Percentiles rank a stretch among this genome's conserved stretches.
phyloP scores from a whole-genome alignment of 2,797 vertebrate species.

The Sebastes steindachneri region DNA sequence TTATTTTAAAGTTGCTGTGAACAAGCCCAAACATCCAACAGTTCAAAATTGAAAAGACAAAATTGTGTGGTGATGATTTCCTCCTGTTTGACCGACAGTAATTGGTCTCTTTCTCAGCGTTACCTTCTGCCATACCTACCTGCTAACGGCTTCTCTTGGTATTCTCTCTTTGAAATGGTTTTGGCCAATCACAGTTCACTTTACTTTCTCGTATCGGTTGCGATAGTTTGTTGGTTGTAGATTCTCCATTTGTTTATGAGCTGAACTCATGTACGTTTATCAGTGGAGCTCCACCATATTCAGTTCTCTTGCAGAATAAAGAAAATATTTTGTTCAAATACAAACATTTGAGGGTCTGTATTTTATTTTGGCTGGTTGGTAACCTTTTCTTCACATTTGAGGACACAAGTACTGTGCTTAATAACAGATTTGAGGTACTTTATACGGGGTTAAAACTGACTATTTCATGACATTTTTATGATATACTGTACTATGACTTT shows the following conservation, averaged over 20 bases:
- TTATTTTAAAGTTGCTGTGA: neutral
- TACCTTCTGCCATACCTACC: constrained; percentile 25
- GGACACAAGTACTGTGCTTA: neutral
- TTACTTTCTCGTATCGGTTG: constrained; percentile 78
- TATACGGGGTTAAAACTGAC: neutral
- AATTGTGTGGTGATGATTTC: neutral
- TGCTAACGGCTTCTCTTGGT: constrained; percentile 64
- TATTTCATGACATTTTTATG: neutral
- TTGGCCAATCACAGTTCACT: constrained; percentile 54
- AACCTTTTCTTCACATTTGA: neutral
- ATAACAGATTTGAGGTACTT: neutral
- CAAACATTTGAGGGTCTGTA: constrained; percentile 19
- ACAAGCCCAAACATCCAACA: neutral
- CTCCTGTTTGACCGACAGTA: neutral
- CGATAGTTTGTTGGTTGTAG: constrained; percentile 85
- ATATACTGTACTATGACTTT: neutral
- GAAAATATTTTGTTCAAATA: constrained; percentile 86
- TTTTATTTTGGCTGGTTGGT: neutral
- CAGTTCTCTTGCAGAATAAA: constrained; percentile 86
- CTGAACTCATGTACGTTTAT: constrained; percentile 80
- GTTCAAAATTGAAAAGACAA: constrained; percentile 9
- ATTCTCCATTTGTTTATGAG: constrained; percentile 78
- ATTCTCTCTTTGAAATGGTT: constrained; percentile 64
- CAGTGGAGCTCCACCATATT: constrained; percentile 81
- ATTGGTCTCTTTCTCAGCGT: constrained; percentile 74